Conservation (phyloP, 2,797 vertebrate species). For the Channallabes apus region DNA sequence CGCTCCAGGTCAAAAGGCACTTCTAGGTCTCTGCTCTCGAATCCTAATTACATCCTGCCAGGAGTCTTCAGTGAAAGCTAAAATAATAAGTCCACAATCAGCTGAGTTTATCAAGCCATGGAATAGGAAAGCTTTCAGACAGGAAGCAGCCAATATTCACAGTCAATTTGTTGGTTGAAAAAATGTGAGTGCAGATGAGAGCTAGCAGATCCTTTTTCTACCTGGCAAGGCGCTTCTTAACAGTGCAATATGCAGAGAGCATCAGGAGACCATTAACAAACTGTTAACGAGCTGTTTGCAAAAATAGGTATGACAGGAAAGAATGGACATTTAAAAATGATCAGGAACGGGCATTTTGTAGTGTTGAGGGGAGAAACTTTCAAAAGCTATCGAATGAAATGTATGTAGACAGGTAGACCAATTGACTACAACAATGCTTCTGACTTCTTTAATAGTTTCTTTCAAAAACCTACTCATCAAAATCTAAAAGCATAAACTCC, state of each 20-base stretch:
- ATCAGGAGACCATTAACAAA: conserved; percentile 7
- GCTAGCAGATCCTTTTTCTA: conserved; percentile 5
- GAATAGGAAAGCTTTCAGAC: conserved; percentile 15
- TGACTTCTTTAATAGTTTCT: background rate
- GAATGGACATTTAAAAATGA: background rate
- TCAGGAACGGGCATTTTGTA: background rate
- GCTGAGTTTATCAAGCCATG: background rate
- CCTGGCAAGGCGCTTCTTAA: conserved; percentile 10
- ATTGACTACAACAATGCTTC: background rate
- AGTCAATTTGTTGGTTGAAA: background rate
- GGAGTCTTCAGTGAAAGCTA: background rate
- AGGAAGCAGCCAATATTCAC: conserved; percentile 13
- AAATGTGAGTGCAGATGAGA: background rate
- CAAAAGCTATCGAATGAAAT: conserved; percentile 2
- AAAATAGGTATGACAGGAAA: background rate
- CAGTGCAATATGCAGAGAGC: conserved; percentile 23
- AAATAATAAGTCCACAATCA: conserved; percentile 34
- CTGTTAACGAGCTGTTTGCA: conserved; percentile 19
- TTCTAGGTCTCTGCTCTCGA: background rate
- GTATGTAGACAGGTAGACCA: background rate
- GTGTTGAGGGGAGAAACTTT: background rate
- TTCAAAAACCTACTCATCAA: conserved; percentile 6
- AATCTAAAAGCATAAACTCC: conserved; percentile 5
- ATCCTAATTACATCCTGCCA: conserved; percentile 30
- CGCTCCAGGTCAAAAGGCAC: background rate